Evolutionary conservation across 2,113 vertebrate species (phyloP), one percentile per base, ranked within the genome.

Genomic region (Atlantisia rogersi): DNA sequence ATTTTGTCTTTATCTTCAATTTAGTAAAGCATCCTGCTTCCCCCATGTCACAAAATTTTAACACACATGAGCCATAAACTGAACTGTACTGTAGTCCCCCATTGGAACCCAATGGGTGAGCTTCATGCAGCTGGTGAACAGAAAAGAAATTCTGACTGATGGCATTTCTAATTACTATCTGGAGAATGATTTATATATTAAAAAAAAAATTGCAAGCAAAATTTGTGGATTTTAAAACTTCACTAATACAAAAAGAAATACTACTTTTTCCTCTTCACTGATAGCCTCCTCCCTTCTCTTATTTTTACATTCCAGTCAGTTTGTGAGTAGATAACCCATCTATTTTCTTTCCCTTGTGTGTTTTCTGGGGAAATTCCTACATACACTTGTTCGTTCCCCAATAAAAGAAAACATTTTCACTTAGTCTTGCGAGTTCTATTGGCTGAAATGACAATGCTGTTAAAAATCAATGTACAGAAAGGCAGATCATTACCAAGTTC

Each of bases 401-500:
- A 29, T 53, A 75, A 91, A 88, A 85, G 28, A 83, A 74, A 82
- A 76, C 5, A 3, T 83, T 92, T 87, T 86, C 69, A 29, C 42
- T 78, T 68, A 70, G 59, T 58, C 64, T 68, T 83, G 60, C 48
- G 70, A 74, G 79, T 81, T 95, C 75, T 92, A 20, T 83, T 94
- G 92, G 82, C 63, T 93, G 93, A 86, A 94, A 95, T 92, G 84
- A 83, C 89, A 96, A 76, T 2, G 9, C 60, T 56, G 59, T 70
- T 87, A 70, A 94, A 94, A 95, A 95, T 96, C 94, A 42, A 94
- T 94, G 89, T 62, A 52, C 75, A 83, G 94, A 88, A 86, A 86
- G 78, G 42, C 6, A 6, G 82, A 74, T 95, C 89, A 75, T 94
- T 97, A 88, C 75, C 44, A 64, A 96, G 63, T 94, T 93, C 91